Evolutionary conservation across 1,140 invertebrate species (phyloP), one percentile per base, ranked within the genome.

Genomic region (Aplysia californica): DNA sequence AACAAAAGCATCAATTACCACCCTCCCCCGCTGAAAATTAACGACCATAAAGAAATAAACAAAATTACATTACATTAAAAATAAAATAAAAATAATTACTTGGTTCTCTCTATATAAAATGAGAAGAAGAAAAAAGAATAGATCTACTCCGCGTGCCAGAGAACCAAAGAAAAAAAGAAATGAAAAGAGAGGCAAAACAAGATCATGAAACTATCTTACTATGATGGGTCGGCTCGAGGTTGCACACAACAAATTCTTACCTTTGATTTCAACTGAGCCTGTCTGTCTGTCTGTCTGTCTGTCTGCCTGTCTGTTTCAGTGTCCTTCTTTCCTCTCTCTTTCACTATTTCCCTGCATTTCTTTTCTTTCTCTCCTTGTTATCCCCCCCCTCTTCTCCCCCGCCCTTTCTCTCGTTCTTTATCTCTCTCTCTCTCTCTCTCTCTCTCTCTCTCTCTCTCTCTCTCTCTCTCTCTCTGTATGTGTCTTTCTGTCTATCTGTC

Each of bases 361-460:
- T 39, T 31, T 73, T 31, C 36, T 59, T 55, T 35, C 31, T 39
- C 70, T 64, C 35, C 21, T 18, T 61, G 50, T 73, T 31, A 23
- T 56, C 50, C 36, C 31, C 26, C 56, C 35, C 56, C 38, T 35
- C 26, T 31, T 59, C 70, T 35, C 31, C 26, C 50, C 61, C 55
- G 23, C 2, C 26, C 50, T 73, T 20, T 61, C 20, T 33, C 50
- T 56, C 56, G 31, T 35, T 61, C 70, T 59, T 36, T 35, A 2
- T 56, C 56, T 59, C 55, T 35, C 36, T 29, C 56, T 59, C 55
- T 69, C 66, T 69, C 66, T 69, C 31, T 69, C 66, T 69, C 31
- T 69, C 66, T 69, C 66, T 69, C 31, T 38, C 31, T 69, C 66
- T 69, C 66, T 69, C 31, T 69, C 66, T 69, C 31, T 69, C n/a